Percentiles rank a stretch among this genome's conserved stretches.
These are phyloP conservation scores for Astropecten irregularis DNA, from an alignment of 53 echinoderm and acorn worm genomes.

Conservation along the genomic window DNA sequence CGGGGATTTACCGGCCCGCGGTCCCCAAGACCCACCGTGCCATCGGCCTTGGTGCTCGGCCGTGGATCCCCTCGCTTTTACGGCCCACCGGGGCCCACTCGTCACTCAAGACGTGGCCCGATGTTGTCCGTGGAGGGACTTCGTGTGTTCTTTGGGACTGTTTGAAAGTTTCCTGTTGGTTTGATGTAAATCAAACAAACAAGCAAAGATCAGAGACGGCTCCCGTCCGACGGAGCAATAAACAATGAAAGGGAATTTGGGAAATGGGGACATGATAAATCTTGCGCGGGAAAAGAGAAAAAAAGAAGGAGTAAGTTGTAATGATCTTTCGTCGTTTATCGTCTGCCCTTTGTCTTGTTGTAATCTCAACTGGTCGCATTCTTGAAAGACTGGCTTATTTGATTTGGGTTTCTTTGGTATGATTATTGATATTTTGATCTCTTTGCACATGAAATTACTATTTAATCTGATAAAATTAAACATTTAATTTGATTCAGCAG, in stretches of 20 bases:
- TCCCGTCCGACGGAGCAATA: conserved; percentile 12
- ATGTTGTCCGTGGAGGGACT: conserved; percentile 17
- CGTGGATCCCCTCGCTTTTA: conserved; percentile 19
- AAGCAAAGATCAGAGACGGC: conserved; percentile 16
- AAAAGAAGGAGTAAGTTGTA: too few species aligned
- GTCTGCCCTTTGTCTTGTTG: too few species aligned
- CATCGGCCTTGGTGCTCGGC: conserved; percentile 27
- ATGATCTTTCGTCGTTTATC: too few species aligned
- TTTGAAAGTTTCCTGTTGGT: conserved; percentile 8
- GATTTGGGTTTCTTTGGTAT: too few species aligned
- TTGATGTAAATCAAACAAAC: conserved; percentile 25
- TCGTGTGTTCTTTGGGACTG: background rate
- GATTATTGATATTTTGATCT: too few species aligned
- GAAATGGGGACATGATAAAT: conserved; percentile 25
- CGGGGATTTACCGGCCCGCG: background rate
- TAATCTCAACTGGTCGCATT: too few species aligned
- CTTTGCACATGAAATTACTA: too few species aligned
- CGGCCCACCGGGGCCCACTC: conserved; percentile 27
- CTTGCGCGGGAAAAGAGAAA: background rate
- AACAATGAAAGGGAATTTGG: background rate
- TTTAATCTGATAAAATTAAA: too few species aligned
- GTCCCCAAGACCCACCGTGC: background rate
- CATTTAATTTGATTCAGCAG: too few species aligned
- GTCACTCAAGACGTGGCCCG: conserved; percentile 45
- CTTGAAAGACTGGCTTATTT: too few species aligned